Conservation (phyloP, 2,113 vertebrate genomes). For the Brachypteracias leptosomus region DNA sequence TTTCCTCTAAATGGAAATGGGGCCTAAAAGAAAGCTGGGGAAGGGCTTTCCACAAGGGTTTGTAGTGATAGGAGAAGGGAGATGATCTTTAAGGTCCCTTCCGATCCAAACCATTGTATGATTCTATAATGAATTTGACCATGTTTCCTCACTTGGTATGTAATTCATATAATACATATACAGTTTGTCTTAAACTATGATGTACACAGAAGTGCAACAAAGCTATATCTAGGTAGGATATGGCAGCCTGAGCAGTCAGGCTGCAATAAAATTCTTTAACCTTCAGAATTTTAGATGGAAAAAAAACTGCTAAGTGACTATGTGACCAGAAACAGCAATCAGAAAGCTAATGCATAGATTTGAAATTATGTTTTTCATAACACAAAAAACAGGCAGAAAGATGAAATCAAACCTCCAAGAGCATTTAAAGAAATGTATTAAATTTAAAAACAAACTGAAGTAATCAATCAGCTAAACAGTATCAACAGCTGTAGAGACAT, state of each 20-base stretch:
- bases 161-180: not conserved
- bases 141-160: not conserved
- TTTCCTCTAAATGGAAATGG: not conserved
- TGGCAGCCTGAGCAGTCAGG: not conserved
- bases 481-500: not conserved
- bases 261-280: not conserved
- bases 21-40: no score
- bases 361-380: not conserved
- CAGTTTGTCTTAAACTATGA: not conserved
- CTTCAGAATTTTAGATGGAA: not conserved
- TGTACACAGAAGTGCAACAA: not conserved
- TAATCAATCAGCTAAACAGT: not conserved
- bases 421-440: not conserved
- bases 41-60: no score
- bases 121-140: not conserved
- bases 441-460: not conserved
- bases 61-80: no score
- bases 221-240: not conserved
- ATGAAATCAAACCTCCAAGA: not conserved
- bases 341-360: not conserved
- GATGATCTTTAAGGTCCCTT: no score
- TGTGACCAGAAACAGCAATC: rapidly evolving
- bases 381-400: not conserved
- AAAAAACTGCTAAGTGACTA: not conserved
- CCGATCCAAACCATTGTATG: no score